These are phyloP conservation scores for Xylophagus ater DNA, from an alignment of 2,888 invertebrate species.

Conservation along the genomic window DNA sequence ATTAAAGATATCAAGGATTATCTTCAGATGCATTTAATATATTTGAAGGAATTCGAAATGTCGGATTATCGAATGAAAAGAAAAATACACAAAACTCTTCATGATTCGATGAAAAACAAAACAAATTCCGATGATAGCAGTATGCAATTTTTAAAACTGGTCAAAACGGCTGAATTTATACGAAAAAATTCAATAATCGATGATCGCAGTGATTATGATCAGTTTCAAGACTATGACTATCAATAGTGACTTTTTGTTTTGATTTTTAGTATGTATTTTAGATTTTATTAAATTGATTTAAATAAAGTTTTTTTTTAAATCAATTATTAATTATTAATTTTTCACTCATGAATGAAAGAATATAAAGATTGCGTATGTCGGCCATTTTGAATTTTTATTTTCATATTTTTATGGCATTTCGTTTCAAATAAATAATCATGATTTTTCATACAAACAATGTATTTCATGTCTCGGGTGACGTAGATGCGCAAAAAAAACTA, in stretches of 20 bases:
- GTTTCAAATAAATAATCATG: too few species aligned
- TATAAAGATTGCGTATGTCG: too few species aligned
- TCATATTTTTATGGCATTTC: too few species aligned
- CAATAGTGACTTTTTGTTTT: background rate
- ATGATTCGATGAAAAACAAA: background rate
- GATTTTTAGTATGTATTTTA: too few species aligned
- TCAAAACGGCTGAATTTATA: slow-evolving; percentile 7
- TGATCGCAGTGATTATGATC: slow-evolving; percentile 1
- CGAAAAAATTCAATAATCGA: slow-evolving; percentile 1
- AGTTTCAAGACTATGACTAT: slow-evolving; percentile 6
- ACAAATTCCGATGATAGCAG: background rate
- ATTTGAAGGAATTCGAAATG: slow-evolving; percentile 17
- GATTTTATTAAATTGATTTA: too few species aligned
- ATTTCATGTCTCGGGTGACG: too few species aligned
- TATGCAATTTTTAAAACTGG: slow-evolving; percentile 6
- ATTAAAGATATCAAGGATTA: slow-evolving; percentile 23
- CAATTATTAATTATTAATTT: too few species aligned
- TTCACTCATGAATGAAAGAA: too few species aligned
- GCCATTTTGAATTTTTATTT: too few species aligned
- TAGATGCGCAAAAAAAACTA: too few species aligned
- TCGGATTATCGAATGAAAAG: background rate
- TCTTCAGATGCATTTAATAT: slow-evolving; percentile 26
- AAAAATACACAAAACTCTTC: slow-evolving; percentile 4
- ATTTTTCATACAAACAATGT: too few species aligned
- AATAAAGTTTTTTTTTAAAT: too few species aligned